Conservation (phyloP, 2,888 invertebrate species). For the Notocelia uddmanniana region DNA sequence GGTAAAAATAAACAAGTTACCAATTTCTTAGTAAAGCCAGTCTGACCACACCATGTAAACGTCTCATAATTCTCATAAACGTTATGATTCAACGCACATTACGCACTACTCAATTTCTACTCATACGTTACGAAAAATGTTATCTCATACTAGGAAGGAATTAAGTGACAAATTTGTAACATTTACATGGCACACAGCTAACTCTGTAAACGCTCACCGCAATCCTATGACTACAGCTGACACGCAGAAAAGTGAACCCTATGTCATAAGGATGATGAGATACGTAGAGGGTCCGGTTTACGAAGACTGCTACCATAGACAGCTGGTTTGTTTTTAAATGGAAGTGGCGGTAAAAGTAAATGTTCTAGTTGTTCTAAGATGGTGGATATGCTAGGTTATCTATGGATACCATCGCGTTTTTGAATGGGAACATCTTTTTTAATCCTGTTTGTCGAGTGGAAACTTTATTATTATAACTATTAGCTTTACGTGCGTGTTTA, state of each 20-base stretch:
- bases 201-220: slow-evolving; percentile 25
- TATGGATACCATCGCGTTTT: slow-evolving; percentile 6
- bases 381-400: slow-evolving; percentile 27
- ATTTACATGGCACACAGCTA: slow-evolving; percentile 31
- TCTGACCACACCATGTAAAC: background rate
- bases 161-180: slow-evolving; percentile 32
- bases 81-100: slow-evolving; percentile 14
- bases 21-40: background rate
- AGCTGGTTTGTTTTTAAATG: slow-evolving; percentile 37
- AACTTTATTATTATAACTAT: slow-evolving; percentile 11
- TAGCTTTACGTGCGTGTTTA: slow-evolving; percentile 14
- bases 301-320: slow-evolving; percentile 1
- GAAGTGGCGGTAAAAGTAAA: slow-evolving; percentile 41
- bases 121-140: slow-evolving; percentile 34
- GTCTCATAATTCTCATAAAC: slow-evolving; percentile 9
- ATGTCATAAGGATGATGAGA: background rate
- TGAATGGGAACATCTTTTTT: slow-evolving; percentile 4
- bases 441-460: background rate
- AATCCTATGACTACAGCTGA: background rate
- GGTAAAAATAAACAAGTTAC: background rate
- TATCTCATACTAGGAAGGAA: slow-evolving; percentile 38
- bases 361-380: slow-evolving; percentile 24
- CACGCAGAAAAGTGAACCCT: slow-evolving; percentile 1
- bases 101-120: slow-evolving; percentile 26
- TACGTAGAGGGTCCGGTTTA: slow-evolving; percentile 14